phyloP scores from a whole-genome alignment of 2,888 invertebrate species.

The Eristalis tenax region DNA sequence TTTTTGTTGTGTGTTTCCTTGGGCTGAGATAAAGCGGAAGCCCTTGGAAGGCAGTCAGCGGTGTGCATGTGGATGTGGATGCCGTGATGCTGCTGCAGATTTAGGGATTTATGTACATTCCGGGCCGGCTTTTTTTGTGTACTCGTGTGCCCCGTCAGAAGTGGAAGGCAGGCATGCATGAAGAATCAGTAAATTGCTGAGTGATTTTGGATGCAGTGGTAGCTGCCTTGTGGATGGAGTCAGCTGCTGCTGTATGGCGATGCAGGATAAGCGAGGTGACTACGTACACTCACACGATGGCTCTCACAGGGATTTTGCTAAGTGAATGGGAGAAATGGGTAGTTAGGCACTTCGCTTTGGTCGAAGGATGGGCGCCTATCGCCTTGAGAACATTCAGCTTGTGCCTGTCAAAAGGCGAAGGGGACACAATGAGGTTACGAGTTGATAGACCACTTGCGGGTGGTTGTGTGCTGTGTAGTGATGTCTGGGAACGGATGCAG shows the following conservation, averaged over 20 bases:
- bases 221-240: not conserved
- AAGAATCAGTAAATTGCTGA: constrained; percentile 68
- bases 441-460: not conserved
- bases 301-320: not conserved
- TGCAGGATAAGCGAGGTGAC: not conserved
- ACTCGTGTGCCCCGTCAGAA: constrained; percentile 22
- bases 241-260: not conserved
- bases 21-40: constrained; percentile 58
- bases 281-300: not conserved
- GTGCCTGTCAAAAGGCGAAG: not conserved
- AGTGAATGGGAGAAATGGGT: not conserved
- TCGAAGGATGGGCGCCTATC: not conserved
- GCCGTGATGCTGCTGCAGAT: constrained; percentile 66
- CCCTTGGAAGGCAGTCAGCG: constrained; percentile 46
- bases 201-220: constrained; percentile 60
- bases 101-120: constrained; percentile 45
- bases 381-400: not conserved
- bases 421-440: not conserved
- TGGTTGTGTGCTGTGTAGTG: not conserved
- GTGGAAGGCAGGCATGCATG: constrained; percentile 63
- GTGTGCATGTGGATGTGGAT: constrained; percentile 42
- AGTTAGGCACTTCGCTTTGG: not conserved
- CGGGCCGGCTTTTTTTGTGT: not conserved
- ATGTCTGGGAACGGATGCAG: not conserved
- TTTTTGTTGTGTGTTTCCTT: constrained; percentile 48